Percentiles rank a stretch among this genome's conserved stretches.
phyloP scores from a whole-genome alignment of 2,113 vertebrate species.

The Oxyruncus cristatus region DNA sequence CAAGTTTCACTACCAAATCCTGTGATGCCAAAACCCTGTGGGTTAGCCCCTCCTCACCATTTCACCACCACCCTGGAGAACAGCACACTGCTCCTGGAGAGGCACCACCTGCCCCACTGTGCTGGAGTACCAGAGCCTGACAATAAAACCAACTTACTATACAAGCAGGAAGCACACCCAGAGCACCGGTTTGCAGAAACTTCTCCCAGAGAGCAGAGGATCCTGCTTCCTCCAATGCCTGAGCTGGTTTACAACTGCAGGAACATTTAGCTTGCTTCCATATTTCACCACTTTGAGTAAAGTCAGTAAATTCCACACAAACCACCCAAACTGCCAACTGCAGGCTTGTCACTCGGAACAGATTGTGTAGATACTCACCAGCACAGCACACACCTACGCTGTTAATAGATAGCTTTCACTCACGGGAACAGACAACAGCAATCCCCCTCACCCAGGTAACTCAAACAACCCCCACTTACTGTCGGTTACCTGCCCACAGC shows the following conservation, averaged over 20 bases:
- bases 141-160: not conserved
- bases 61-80: not conserved
- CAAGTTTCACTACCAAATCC: not conserved
- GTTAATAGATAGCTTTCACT: not conserved
- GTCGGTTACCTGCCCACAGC: fast-evolving
- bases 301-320: not conserved
- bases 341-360: not conserved
- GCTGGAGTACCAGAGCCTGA: not conserved
- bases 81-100: not conserved
- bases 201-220: not conserved
- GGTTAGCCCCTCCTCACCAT: not conserved
- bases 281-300: not conserved
- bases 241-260: not conserved
- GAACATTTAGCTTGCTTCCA: not conserved
- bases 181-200: not conserved
- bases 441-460: not conserved
- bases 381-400: not conserved
- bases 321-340: not conserved
- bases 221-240: not conserved
- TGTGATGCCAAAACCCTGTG: not conserved
- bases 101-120: too few relatives aligned
- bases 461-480: fast-evolving
- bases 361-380: not conserved
- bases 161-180: fast-evolving
- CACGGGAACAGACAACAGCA: not conserved